Evolutionary conservation across 2,113 vertebrate species (phyloP).

Genomic region (Aphelocoma coerulescens): DNA sequence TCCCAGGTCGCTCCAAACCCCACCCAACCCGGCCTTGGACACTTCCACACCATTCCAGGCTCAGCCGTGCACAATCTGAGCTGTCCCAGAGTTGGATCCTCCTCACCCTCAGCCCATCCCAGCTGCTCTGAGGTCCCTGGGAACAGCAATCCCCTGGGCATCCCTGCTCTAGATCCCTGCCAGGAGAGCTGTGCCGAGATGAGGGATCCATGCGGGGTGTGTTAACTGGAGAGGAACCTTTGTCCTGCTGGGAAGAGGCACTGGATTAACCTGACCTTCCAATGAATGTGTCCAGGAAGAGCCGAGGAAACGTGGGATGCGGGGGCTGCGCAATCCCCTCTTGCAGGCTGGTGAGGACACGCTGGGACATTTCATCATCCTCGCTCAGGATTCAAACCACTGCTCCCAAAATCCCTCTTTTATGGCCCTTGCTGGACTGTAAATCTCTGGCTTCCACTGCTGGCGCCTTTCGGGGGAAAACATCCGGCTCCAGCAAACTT

Average conservation of each 20-base stretch:
- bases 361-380: background rate
- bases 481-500: background rate
- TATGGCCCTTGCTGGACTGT: background rate
- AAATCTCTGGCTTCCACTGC: background rate
- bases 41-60: background rate
- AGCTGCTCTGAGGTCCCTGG: accelerated
- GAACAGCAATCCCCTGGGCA: background rate
- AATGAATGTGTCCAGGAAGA: accelerated
- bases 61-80: background rate
- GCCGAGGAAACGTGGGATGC: background rate
- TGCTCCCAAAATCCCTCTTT: background rate
- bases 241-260: accelerated
- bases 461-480: conserved; percentile 7
- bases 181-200: accelerated
- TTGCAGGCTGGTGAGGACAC: background rate
- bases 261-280: background rate
- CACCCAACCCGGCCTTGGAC: background rate
- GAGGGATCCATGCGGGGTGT: accelerated
- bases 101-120: background rate
- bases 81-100: background rate
- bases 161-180: accelerated
- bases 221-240: accelerated
- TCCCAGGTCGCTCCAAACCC: background rate
- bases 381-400: accelerated
- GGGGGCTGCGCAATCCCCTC: background rate